Conservation (phyloP, 2,797 vertebrate genomes). For the Schizopygopsis malacanthus region DNA sequence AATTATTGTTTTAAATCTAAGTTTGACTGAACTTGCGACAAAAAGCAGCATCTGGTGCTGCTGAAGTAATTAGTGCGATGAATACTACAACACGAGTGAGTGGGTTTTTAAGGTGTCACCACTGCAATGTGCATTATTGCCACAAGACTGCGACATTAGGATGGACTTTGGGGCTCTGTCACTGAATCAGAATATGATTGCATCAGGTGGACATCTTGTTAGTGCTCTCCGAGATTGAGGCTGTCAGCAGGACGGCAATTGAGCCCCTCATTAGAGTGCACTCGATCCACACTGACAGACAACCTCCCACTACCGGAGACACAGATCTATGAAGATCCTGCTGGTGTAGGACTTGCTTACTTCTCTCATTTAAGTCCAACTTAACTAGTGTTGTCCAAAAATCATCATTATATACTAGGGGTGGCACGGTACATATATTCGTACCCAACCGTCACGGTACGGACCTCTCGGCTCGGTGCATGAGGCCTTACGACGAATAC, state of each 20-base stretch:
- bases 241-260: slow-evolving; percentile 41
- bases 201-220: slow-evolving; percentile 53
- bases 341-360: slow-evolving; percentile 12
- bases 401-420: neutral
- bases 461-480: too few species aligned
- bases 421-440: too few species aligned
- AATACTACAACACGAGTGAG: slow-evolving; percentile 13
- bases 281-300: slow-evolving; percentile 35
- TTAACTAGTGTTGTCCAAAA: slow-evolving; percentile 15
- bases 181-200: slow-evolving; percentile 48
- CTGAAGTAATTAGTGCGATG: neutral
- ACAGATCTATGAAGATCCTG: slow-evolving; percentile 24
- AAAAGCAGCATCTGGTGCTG: neutral
- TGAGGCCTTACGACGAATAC: too few species aligned
- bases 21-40: neutral
- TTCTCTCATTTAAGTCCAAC: neutral
- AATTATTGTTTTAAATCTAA: neutral
- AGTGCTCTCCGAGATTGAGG: slow-evolving; percentile 44
- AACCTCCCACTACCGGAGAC: slow-evolving; percentile 24
- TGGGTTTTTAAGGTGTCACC: slow-evolving; percentile 42
- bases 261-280: slow-evolving; percentile 49
- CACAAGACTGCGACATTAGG: slow-evolving; percentile 23
- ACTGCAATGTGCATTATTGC: slow-evolving; percentile 40
- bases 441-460: too few species aligned
- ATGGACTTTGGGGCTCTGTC: slow-evolving; percentile 40